These are phyloP conservation scores for Zaprionus africanus DNA, from an alignment of 1,140 invertebrate species.

Conservation along the genomic window DNA sequence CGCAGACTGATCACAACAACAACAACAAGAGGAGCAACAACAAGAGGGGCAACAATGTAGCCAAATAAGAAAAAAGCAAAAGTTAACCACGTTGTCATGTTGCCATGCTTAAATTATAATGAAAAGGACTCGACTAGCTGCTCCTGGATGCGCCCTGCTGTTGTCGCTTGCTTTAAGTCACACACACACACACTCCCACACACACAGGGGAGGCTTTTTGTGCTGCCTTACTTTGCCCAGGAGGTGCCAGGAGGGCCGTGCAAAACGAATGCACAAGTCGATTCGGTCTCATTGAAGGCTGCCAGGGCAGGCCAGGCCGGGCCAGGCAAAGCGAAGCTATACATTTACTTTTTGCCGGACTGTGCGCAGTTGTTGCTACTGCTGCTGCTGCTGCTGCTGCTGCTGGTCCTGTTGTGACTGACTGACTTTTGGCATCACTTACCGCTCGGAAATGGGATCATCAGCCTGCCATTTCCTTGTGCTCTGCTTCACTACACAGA, in stretches of 20 bases:
- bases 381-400: slow-evolving; percentile 19
- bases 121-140: slow-evolving; percentile 72
- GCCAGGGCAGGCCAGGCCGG: slow-evolving; percentile 12
- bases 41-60: slow-evolving; percentile 2
- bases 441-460: slow-evolving; percentile 84
- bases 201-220: slow-evolving; percentile 26
- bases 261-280: slow-evolving; percentile 69
- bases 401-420: slow-evolving; percentile 57
- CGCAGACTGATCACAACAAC: slow-evolving; percentile 73
- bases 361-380: slow-evolving; percentile 11
- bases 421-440: slow-evolving; percentile 80
- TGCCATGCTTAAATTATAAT: slow-evolving; percentile 82
- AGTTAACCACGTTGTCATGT: slow-evolving; percentile 82
- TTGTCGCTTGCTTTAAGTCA: slow-evolving; percentile 37
- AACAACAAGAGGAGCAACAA: slow-evolving; percentile 12
- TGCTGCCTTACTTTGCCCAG: slow-evolving; percentile 59
- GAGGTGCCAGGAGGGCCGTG: slow-evolving; percentile 44
- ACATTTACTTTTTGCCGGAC: slow-evolving; percentile 42
- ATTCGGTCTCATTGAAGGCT: slow-evolving; percentile 73
- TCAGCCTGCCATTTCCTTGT: slow-evolving; percentile 83
- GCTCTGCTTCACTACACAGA: slow-evolving; percentile 73
- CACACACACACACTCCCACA: slow-evolving; percentile 20
- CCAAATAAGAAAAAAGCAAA: slow-evolving; percentile 58
- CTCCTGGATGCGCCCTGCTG: slow-evolving; percentile 46
- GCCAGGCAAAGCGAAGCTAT: not conserved